Evolutionary conservation across 1,140 invertebrate genomes (phyloP).

Genomic region (Zaprionus davidi): DNA sequence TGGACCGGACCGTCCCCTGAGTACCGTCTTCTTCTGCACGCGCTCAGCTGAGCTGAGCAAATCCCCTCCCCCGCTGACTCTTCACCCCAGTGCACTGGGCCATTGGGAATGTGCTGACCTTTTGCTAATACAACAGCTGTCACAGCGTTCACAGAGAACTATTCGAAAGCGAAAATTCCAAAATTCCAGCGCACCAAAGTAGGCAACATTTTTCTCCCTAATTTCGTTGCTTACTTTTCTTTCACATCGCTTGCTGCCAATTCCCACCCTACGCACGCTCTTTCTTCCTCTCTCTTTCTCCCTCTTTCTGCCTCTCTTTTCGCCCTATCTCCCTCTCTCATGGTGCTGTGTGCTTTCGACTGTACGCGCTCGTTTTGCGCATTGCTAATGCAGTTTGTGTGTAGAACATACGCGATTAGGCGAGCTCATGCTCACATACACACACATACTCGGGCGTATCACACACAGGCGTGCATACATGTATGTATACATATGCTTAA

Average conservation of each 20-base stretch:
- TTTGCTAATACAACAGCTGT: slow-evolving; percentile 24
- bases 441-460: background rate
- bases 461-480: background rate
- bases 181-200: slow-evolving; percentile 35
- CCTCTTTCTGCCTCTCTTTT: no score
- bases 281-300: background rate
- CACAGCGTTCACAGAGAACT: slow-evolving; percentile 1
- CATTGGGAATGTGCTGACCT: slow-evolving; percentile 18
- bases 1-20: background rate
- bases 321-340: background rate
- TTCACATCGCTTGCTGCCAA: background rate
- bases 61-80: background rate
- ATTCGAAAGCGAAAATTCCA: slow-evolving; percentile 2
- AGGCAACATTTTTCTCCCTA: slow-evolving; percentile 38
- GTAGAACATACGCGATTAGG: slow-evolving; percentile 18
- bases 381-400: slow-evolving; percentile 67
- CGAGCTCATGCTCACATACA: slow-evolving; percentile 23
- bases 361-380: background rate
- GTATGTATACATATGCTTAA: slow-evolving; percentile 7
- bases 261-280: no score
- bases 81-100: background rate
- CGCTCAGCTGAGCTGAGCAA: background rate
- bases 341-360: background rate
- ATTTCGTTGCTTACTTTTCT: background rate
- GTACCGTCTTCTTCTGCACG: background rate